Evolutionary conservation across 2,797 vertebrate genomes (phyloP).

Genomic region (Myiothlypis coronata): DNA sequence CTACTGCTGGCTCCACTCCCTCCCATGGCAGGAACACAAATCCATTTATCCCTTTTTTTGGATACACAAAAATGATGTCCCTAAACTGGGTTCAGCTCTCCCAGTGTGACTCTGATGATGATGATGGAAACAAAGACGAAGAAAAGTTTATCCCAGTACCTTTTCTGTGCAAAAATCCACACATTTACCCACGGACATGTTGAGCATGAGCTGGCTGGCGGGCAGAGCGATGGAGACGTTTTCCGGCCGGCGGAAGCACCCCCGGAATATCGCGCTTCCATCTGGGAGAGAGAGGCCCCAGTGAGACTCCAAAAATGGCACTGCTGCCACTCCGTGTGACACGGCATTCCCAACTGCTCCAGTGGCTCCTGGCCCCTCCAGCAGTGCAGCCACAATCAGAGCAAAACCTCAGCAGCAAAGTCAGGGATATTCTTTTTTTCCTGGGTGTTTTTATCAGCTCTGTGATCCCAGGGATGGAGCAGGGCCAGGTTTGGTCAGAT

Average conservation of each 20-base stretch:
- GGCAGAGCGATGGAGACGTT: conserved; percentile 89
- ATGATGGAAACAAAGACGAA: background rate
- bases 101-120: accelerated
- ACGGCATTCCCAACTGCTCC: background rate
- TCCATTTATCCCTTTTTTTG: background rate
- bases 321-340: accelerated
- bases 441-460: background rate
- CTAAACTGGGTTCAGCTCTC: background rate
- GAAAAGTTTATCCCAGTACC: conserved; percentile 65
- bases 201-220: conserved; percentile 80
- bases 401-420: background rate
- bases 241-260: conserved; percentile 87
- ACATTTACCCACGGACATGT: conserved; percentile 97
- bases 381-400: background rate
- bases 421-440: background rate
- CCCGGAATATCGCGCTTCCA: conserved; percentile 93
- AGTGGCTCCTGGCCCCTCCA: accelerated
- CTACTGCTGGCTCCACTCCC: background rate
- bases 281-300: conserved; percentile 73
- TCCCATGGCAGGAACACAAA: accelerated
- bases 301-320: background rate
- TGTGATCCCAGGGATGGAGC: background rate
- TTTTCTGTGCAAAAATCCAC: conserved; percentile 94
- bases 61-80: accelerated
- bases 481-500: too few relatives aligned